Percentiles rank a stretch among this genome's conserved stretches.
Conservation (phyloP, 1,140 invertebrate genomes). For the Eupristina koningsbergeri region DNA sequence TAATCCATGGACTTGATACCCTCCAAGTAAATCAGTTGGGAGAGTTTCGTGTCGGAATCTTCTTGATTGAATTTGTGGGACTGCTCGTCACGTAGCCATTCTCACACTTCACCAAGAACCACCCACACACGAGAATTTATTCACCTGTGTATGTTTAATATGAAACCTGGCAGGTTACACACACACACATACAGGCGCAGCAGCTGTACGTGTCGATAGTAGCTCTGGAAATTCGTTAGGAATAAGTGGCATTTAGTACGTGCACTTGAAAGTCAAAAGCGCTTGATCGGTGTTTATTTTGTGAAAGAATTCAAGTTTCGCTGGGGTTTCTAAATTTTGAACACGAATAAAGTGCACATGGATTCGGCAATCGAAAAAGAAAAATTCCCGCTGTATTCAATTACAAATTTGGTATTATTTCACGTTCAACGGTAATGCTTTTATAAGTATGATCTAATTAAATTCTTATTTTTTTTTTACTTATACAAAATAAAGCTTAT, state of each 20-base stretch:
- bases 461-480: too few relatives aligned
- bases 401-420: too few relatives aligned
- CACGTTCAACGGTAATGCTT: too few relatives aligned
- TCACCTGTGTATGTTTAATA: neutral
- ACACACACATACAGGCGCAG: neutral
- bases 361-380: neutral
- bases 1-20: slow-evolving; percentile 3
- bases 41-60: slow-evolving; percentile 41
- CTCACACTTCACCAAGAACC: neutral
- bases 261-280: slow-evolving; percentile 6
- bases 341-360: neutral
- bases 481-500: too few relatives aligned
- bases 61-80: slow-evolving; percentile 49
- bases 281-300: slow-evolving; percentile 12
- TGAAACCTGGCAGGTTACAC: neutral
- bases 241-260: slow-evolving; percentile 35
- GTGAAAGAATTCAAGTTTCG: neutral
- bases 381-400: too few relatives aligned
- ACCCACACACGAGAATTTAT: neutral
- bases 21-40: slow-evolving; percentile 33
- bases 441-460: too few relatives aligned
- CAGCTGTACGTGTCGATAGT: neutral
- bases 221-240: slow-evolving; percentile 18
- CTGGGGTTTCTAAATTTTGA: neutral
- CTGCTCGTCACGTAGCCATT: slow-evolving; percentile 32